A percentile compares a stretch with the other conserved stretches of the same genome.
Conservation (phyloP, 2,888 invertebrate species). For the Netelia melanura region DNA sequence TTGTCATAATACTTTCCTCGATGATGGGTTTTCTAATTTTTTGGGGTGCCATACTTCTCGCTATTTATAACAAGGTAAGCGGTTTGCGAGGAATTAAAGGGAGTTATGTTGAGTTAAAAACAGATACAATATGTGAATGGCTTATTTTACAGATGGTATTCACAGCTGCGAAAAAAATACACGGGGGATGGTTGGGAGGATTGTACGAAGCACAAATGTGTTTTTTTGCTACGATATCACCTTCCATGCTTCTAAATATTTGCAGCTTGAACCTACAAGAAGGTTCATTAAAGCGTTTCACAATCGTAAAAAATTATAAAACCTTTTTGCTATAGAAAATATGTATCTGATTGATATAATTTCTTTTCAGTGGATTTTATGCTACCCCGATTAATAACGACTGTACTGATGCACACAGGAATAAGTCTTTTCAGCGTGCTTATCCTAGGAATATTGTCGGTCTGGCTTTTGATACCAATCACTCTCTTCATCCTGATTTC, state of each 20-base stretch:
- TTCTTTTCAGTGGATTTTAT: slow-evolving; percentile 85
- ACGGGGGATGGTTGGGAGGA: slow-evolving; percentile 85
- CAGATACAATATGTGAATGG: neutral
- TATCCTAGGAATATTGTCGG: slow-evolving; percentile 85
- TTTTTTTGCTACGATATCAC: slow-evolving; percentile 85
- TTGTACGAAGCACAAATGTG: slow-evolving; percentile 85
- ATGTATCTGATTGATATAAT: neutral
- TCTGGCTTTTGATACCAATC: slow-evolving; percentile 85
- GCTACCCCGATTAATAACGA: slow-evolving; percentile 86
- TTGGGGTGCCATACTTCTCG: slow-evolving; percentile 69
- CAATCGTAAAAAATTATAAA: slow-evolving; percentile 4
- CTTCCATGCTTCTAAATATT: slow-evolving; percentile 86
- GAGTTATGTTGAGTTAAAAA: neutral
- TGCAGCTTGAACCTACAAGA: slow-evolving; percentile 87
- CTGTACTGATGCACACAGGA: slow-evolving; percentile 86
- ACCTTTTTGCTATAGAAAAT: neutral
- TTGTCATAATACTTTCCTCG: slow-evolving; percentile 70
- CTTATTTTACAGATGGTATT: slow-evolving; percentile 79
- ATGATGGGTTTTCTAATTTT: slow-evolving; percentile 71
- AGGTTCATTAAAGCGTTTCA: slow-evolving; percentile 79
- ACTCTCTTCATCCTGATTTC: slow-evolving; percentile 83
- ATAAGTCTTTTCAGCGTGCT: slow-evolving; percentile 84
- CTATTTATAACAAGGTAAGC: slow-evolving; percentile 72
- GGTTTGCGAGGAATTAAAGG: neutral
- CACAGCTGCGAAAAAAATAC: slow-evolving; percentile 86